phyloP scores from a whole-genome alignment of 2,797 vertebrate species.

The Caiman crocodilus region DNA sequence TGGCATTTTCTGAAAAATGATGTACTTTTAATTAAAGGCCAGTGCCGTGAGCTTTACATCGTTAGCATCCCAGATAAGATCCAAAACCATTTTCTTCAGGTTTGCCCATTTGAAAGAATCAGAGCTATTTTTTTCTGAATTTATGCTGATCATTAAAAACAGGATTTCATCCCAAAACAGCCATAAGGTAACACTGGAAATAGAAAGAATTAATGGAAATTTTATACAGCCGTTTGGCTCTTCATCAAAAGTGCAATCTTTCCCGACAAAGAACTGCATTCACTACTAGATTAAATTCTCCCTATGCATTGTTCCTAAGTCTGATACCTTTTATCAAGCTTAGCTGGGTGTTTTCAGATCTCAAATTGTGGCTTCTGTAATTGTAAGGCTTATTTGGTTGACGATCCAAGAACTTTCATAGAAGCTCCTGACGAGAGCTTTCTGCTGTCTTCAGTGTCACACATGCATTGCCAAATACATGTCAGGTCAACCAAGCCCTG shows the following conservation, averaged over 20 bases:
- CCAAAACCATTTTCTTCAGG: conserved; percentile 33
- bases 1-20: conserved; percentile 13
- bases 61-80: conserved; percentile 19
- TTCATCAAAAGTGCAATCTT: conserved; percentile 68
- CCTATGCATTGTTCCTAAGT: conserved; percentile 60
- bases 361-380: conserved; percentile 68
- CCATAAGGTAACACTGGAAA: conserved; percentile 44
- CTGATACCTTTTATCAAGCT: conserved; percentile 62
- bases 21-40: conserved; percentile 45
- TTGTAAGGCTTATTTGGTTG: conserved; percentile 54
- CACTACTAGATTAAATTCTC: conserved; percentile 66
- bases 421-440: background rate
- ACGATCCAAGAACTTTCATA: too few species aligned
- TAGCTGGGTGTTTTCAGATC: conserved; percentile 64
- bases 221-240: conserved; percentile 50
- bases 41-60: conserved; percentile 2
- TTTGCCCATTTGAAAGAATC: conserved; percentile 27
- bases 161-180: conserved; percentile 37
- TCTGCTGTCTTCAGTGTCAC: too few species aligned
- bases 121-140: background rate
- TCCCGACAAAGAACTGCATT: conserved; percentile 49
- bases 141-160: conserved; percentile 28
- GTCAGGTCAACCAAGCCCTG: background rate
- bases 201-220: conserved; percentile 61
- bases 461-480: too few species aligned